These are phyloP conservation scores for Scotopteryx bipunctaria DNA, from an alignment of 2,888 invertebrate species.

Conservation along the genomic window DNA sequence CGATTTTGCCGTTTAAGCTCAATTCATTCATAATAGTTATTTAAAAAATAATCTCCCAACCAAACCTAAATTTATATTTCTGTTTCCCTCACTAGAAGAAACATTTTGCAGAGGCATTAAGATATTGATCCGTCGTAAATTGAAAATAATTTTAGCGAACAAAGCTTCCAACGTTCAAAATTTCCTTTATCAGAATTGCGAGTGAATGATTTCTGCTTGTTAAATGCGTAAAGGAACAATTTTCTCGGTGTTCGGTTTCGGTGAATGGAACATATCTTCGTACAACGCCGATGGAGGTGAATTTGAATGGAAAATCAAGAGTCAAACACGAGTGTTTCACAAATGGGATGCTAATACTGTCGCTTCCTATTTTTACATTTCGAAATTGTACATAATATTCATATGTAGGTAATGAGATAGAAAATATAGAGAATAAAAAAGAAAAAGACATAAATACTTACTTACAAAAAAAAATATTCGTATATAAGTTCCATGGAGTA, in stretches of 20 bases:
- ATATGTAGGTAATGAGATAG: not conserved
- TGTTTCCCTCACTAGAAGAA: slow-evolving; percentile 21
- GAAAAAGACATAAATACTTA: no score
- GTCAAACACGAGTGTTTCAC: slow-evolving; percentile 48
- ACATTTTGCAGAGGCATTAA: slow-evolving; percentile 27
- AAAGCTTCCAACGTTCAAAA: slow-evolving; percentile 36
- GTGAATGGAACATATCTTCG: slow-evolving; percentile 48
- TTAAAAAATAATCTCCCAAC: slow-evolving; percentile 3
- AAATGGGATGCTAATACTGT: slow-evolving; percentile 46
- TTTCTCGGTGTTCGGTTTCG: slow-evolving; percentile 44
- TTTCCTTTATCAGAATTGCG: slow-evolving; percentile 41
- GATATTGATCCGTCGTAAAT: slow-evolving; percentile 36
- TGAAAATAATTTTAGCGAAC: slow-evolving; percentile 46
- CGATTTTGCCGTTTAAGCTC: not conserved
- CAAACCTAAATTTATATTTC: slow-evolving; percentile 12
- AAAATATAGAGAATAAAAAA: not conserved
- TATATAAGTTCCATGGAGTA: no score
- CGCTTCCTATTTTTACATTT: slow-evolving; percentile 27
- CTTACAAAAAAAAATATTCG: no score
- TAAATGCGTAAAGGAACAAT: slow-evolving; percentile 44
- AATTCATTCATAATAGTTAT: not conserved
- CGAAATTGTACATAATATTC: not conserved
- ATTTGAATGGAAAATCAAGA: slow-evolving; percentile 56
- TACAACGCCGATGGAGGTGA: slow-evolving; percentile 46
- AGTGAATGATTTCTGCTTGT: slow-evolving; percentile 45